Base-by-base conservation (phyloP, 1,140 invertebrate genomes). In the Diprion similis region DNA sequence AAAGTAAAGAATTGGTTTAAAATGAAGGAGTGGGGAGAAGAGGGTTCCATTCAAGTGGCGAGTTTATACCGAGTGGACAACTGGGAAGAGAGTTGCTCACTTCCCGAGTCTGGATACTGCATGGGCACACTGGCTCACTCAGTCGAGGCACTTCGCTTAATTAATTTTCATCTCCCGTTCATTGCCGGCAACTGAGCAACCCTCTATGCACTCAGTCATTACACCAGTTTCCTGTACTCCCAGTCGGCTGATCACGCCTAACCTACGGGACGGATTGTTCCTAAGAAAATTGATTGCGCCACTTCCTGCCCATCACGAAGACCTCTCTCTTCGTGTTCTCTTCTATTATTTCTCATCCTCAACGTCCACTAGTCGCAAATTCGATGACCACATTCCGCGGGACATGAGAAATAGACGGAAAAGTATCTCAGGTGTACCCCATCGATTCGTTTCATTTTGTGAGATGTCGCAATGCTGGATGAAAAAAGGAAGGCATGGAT, bases 121-220 rank as follows among this genome's bases (percentile, higher is more conserved):
- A 37, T 37, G 24, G 24, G 24, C 24, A 3, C 24, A 37, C 24
- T 37, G 24, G 24, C 24, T 37, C 51, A 59, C 51, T 59, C 51
- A 59, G 51, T 37, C 24, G 24, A 59, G 11, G 11, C 51, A 59
- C 51, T 59, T 59, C 51, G 51, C 51, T 59, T 8, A 59, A 59
- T 59, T 59, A 59, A 59, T 59, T 59, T 59, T 59, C 51, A 59
- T 59, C 51, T 59, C 51, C 51, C 51, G 51, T 17, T 59, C 51
- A 59, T 59, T 59, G 51, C 24, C n/a, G 51, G 51, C 24, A 59
- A 59, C 51, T 59, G 51, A 59, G n/a, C 51, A 59, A 17, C 51
- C 51, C 51, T 59, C n/a, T 59, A 13, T 59, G 51, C 51, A 37
- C 24, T 59, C 51, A 17, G 51, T 59, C 51, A 59, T 59, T 59